Conservation (phyloP, 2,113 vertebrate species). For the Bostrychus sinensis region DNA sequence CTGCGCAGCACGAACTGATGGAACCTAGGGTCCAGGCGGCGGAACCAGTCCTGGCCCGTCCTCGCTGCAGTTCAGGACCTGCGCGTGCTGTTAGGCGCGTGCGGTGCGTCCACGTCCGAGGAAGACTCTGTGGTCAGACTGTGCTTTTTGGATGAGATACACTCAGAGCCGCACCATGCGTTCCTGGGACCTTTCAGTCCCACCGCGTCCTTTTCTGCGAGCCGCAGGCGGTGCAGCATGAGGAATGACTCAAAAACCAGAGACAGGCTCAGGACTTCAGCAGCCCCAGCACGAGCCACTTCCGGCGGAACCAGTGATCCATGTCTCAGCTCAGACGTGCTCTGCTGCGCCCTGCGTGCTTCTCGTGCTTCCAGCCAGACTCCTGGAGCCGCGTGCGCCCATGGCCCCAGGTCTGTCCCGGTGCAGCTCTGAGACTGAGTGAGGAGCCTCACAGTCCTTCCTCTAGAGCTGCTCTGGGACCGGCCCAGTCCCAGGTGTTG, state of each 20-base stretch:
- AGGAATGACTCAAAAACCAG: slow-evolving; percentile 78
- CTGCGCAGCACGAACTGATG: slow-evolving; percentile 81
- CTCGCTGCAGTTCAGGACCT: slow-evolving; percentile 73
- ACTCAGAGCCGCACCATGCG: slow-evolving; percentile 60
- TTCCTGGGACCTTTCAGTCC: slow-evolving; percentile 33
- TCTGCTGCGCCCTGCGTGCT: background rate
- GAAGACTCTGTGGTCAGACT: background rate
- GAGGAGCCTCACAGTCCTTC: background rate
- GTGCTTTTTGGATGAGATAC: slow-evolving; percentile 46
- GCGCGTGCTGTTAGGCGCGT: slow-evolving; percentile 49
- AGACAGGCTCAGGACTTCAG: slow-evolving; percentile 79
- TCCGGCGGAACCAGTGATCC: slow-evolving; percentile 76
- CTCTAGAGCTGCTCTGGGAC: background rate
- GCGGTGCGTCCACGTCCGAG: slow-evolving; percentile 9
- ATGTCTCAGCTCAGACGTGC: slow-evolving; percentile 49
- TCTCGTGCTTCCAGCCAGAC: background rate
- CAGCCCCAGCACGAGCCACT: slow-evolving; percentile 64
- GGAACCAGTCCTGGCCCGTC: slow-evolving; percentile 75
- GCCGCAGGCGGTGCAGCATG: slow-evolving; percentile 79
- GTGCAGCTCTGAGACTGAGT: background rate
- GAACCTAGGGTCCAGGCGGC: slow-evolving; percentile 73
- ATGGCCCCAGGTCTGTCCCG: slow-evolving; percentile 5
- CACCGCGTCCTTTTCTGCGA: slow-evolving; percentile 69
- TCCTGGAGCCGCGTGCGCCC: slow-evolving; percentile 28
- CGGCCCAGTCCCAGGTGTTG: background rate